These are phyloP conservation scores for Dryococelus australis DNA, from an alignment of 2,888 invertebrate genomes.

Conservation along the genomic window DNA sequence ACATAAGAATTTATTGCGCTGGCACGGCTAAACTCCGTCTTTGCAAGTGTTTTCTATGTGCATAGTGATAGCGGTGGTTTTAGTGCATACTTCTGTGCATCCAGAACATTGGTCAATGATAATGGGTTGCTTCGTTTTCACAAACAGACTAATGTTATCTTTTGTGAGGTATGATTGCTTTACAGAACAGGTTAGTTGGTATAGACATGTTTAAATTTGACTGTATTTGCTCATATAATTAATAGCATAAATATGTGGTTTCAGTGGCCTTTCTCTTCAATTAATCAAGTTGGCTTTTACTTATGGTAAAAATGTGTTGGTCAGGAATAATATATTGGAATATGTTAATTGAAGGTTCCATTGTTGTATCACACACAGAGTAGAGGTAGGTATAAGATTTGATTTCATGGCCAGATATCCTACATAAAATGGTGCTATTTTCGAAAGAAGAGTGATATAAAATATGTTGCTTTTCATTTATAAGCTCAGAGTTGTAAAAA, in stretches of 20 bases:
- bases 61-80: constrained; percentile 20
- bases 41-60: constrained; percentile 17
- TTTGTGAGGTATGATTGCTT: not conserved
- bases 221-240: not conserved
- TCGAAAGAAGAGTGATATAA: not conserved
- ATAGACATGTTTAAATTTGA: not conserved
- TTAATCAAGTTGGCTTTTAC: not conserved
- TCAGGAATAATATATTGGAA: not conserved
- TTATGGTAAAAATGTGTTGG: not conserved
- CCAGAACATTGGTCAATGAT: not conserved
- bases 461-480: too few species aligned
- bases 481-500: too few species aligned
- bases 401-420: not conserved
- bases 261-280: not conserved
- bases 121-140: not conserved
- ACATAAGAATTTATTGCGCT: not conserved
- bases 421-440: not conserved
- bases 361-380: not conserved
- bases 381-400: not conserved
- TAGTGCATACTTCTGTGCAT: constrained; percentile 19
- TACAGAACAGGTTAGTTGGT: not conserved
- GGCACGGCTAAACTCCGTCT: not conserved
- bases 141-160: not conserved
- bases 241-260: not conserved
- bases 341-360: not conserved